These are phyloP conservation scores for Chondrosia reniformis DNA, from an alignment of 37 sponge, comb jelly and placozoan species.

Conservation along the genomic window DNA sequence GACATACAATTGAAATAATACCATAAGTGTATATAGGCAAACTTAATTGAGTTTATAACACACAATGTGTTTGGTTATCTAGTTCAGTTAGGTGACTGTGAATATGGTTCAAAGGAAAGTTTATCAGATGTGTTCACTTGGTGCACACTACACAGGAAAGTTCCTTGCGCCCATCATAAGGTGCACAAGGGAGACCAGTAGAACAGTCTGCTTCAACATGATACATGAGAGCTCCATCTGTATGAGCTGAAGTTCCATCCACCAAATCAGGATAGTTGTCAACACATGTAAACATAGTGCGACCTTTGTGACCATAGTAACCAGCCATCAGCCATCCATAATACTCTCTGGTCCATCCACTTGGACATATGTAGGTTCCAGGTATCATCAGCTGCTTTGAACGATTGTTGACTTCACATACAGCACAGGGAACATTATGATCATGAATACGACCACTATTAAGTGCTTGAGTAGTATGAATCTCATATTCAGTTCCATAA, in stretches of 20 bases:
- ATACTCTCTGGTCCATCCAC: slow-evolving; percentile 54
- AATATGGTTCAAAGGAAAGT: too few relatives aligned
- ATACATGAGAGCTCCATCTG: slow-evolving; percentile 32
- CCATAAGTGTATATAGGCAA: too few relatives aligned
- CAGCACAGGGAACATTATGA: slow-evolving; percentile 59
- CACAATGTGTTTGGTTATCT: too few relatives aligned
- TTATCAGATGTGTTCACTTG: too few relatives aligned
- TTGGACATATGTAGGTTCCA: slow-evolving; percentile 32
- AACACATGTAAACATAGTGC: slow-evolving; percentile 40
- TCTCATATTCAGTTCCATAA: slow-evolving; percentile 43
- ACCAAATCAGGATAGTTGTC: slow-evolving; percentile 42
- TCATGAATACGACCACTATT: not conserved
- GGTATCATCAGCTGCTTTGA: slow-evolving; percentile 40
- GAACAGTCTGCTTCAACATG: slow-evolving; percentile 42
- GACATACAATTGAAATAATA: too few relatives aligned
- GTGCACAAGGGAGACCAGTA: slow-evolving; percentile 42
- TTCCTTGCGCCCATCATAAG: slow-evolving; percentile 37
- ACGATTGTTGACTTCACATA: slow-evolving; percentile 31
- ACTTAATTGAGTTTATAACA: too few relatives aligned
- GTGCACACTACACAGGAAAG: slow-evolving; percentile 61
- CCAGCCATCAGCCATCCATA: slow-evolving; percentile 50
- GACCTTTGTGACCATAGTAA: slow-evolving; percentile 15
- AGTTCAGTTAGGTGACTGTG: too few relatives aligned
- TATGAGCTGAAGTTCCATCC: slow-evolving; percentile 6
- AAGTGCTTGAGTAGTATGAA: not conserved